A percentile compares a stretch with the other conserved stretches of the same genome.
These are phyloP conservation scores for Stomatorhinus ivindoensis DNA, from an alignment of 2,113 vertebrate genomes.

Conservation along the genomic window DNA sequence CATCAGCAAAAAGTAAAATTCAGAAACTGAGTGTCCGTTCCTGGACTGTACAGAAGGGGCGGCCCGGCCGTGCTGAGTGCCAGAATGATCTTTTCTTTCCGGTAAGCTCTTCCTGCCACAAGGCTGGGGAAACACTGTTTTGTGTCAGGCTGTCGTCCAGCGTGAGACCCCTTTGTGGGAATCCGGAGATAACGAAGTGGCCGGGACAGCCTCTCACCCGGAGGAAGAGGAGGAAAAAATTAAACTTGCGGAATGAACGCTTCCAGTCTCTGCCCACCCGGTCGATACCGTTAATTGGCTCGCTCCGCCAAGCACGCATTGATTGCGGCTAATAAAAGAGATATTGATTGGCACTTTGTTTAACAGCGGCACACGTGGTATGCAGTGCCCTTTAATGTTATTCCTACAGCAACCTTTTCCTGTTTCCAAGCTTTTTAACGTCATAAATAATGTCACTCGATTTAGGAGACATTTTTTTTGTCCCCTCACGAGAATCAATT, in stretches of 20 bases:
- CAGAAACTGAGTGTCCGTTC: background rate
- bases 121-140: conserved; percentile 81
- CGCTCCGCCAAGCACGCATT: conserved; percentile 71
- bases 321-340: conserved; percentile 80
- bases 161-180: conserved; percentile 74
- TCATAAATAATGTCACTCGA: conserved; percentile 63
- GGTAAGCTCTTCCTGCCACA: conserved; percentile 63
- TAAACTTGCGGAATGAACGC: conserved; percentile 59
- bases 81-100: conserved; percentile 33
- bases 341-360: conserved; percentile 77
- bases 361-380: conserved; percentile 57
- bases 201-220: conserved; percentile 27
- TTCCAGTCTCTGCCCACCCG: conserved; percentile 56
- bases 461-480: conserved; percentile 37
- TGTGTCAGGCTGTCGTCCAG: conserved; percentile 73
- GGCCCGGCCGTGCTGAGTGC: background rate
- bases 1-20: background rate
- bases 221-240: conserved; percentile 36
- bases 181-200: conserved; percentile 66
- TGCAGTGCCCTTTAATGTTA: conserved; percentile 65
- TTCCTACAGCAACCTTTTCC: conserved; percentile 73
- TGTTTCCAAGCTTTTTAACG: conserved; percentile 61
- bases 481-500: conserved; percentile 26
- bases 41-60: too few species aligned
- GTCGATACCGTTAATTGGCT: conserved; percentile 79